Base-by-base conservation (phyloP, 1,140 invertebrate species). In the Danaus plexippus region DNA sequence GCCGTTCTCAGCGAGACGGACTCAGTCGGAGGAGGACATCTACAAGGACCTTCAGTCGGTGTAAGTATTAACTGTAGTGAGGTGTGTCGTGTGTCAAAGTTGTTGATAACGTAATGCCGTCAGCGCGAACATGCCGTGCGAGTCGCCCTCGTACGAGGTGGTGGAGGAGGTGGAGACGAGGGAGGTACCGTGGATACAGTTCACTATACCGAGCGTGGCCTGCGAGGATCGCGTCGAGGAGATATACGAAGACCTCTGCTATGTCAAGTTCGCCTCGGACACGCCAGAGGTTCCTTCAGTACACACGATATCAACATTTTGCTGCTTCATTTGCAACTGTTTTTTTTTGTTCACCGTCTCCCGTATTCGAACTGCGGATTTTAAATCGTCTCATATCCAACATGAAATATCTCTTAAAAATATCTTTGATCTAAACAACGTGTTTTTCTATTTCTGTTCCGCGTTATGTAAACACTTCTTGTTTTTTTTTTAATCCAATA, bases 201-300 rank as follows among this genome's bases (percentile, higher is more conserved):
- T 91, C 77, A 91, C 89, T 51, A 92, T 91, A 62, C 90, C 89
- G 54, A 90, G 87, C 73, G 68, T 74, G 12, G 74, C 75, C 43
- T 88, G 87, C 58, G 89, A 89, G 64, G 92, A 92, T 67, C 89
- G 90, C 52, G 93, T 95, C 64, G 93, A 95, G 77, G 92, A 94
- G 80, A 92, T 95, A 72, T 96, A 96, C 81, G 94, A 95, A 87
- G 93, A 95, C 84, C 90, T 96, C 51, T 96, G 94, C 88, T 95
- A 94, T 81, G 92, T 95, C 62, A 94, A 93, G 63, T 93, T 95
- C 80, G 90, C 91, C 57, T 88, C 90, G 42, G 87, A 88, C 55
- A 73, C 82, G 76, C 88, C 90, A 47, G 91, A 93, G 92, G 92
- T 91, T 79, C 71, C 62, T 54, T 55, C 56, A 32, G 7, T 32